phyloP scores from a whole-genome alignment of 2,797 vertebrate species.

The Tiaroga cobitis region DNA sequence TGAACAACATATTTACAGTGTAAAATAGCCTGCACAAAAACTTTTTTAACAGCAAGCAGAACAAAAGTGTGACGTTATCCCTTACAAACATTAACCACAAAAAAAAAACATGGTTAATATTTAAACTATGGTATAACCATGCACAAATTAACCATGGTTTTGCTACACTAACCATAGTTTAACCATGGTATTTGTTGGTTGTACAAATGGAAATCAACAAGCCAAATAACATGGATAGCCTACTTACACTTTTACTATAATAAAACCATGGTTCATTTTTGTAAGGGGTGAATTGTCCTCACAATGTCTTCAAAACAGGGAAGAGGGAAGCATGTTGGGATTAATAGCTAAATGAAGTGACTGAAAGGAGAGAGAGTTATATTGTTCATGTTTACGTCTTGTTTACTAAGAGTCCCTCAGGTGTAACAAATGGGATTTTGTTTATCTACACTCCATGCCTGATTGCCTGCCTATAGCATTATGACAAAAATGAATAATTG shows the following conservation, averaged over 20 bases:
- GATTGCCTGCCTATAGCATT: constrained; percentile 29
- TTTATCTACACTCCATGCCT: constrained; percentile 44
- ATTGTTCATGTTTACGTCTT: constrained; percentile 38
- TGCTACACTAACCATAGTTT: not conserved
- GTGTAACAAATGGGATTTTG: constrained; percentile 65
- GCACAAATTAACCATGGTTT: too few species aligned
- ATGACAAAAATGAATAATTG: constrained; percentile 48
- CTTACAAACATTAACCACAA: too few species aligned
- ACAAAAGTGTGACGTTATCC: not conserved
- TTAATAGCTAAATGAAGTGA: constrained; percentile 1
- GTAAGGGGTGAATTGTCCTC: not conserved
- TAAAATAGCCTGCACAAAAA: not conserved
- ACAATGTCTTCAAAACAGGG: not conserved
- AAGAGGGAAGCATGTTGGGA: not conserved
- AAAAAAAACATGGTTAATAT: too few species aligned
- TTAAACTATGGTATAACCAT: too few species aligned
- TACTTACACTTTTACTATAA: too few species aligned
- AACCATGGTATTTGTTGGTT: too few species aligned
- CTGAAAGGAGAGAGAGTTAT: not conserved
- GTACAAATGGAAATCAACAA: not conserved
- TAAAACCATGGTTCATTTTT: not conserved
- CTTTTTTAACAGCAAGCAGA: not conserved
- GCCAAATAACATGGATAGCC: too few species aligned
- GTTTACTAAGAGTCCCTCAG: constrained; percentile 38
- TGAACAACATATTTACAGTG: not conserved